Percentiles rank a stretch among this genome's conserved stretches.
Conservation (phyloP, 2,113 vertebrate species). For the Laticauda colubrina region DNA sequence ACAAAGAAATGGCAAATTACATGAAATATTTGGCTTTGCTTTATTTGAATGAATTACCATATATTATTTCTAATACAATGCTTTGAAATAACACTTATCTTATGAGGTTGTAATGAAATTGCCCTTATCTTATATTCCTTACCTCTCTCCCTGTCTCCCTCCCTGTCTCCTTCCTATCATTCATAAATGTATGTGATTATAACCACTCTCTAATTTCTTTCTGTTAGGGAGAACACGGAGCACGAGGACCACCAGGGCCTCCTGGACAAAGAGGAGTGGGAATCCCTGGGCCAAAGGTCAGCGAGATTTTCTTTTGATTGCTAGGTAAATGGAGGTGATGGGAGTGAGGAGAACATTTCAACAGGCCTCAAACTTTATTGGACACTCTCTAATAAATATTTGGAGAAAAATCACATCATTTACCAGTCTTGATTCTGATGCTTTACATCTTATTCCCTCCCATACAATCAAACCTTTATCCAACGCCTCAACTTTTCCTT, state of each 20-base stretch:
- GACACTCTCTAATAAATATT: not conserved
- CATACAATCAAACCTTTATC: not conserved
- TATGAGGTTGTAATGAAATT: not conserved
- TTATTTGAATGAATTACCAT: not conserved
- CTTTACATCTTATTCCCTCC: not conserved
- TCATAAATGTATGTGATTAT: not conserved
- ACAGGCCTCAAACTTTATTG: not conserved
- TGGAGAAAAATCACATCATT: not conserved
- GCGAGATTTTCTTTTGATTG: not conserved
- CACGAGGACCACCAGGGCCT: constrained; percentile 70
- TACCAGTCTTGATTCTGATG: not conserved
- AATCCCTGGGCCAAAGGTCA: constrained; percentile 77
- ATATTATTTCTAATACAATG: not conserved
- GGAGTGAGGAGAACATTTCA: not conserved
- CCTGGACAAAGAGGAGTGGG: constrained; percentile 70
- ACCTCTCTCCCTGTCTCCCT: not conserved
- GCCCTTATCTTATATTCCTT: not conserved
- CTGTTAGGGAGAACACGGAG: constrained; percentile 76
- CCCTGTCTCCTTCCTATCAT: not conserved
- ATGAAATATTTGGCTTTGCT: not conserved
- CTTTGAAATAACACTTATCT: not conserved
- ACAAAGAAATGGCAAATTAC: not conserved
- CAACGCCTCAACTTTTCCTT: not conserved
- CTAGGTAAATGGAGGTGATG: not conserved
- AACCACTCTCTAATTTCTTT: not conserved